Conservation (phyloP, 2,888 invertebrate species). For the Drosophila lutescens region DNA sequence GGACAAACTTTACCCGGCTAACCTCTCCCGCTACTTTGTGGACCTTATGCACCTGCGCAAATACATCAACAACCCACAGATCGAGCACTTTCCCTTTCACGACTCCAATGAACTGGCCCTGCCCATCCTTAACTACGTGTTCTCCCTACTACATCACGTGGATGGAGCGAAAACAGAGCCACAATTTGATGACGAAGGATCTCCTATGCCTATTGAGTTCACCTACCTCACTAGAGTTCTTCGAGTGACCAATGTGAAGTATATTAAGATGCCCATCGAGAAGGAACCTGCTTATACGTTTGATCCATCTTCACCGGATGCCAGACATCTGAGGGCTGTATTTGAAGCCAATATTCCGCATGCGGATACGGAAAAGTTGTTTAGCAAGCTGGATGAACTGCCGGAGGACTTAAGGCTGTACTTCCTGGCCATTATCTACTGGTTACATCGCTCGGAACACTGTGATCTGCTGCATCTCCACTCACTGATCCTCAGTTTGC, state of each 20-base stretch:
- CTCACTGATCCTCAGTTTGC: conserved; percentile 78
- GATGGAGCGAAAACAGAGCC: conserved; percentile 56
- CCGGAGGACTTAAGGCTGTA: conserved; percentile 80
- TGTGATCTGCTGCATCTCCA: conserved; percentile 80
- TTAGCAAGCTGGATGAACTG: conserved; percentile 66
- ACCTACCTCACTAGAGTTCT: conserved; percentile 82
- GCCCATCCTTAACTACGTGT: conserved; percentile 87
- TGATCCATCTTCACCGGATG: conserved; percentile 69
- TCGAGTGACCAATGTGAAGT: conserved; percentile 81
- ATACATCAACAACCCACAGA: conserved; percentile 89
- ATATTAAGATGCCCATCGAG: conserved; percentile 69
- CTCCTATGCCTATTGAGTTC: conserved; percentile 60
- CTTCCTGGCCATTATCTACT: conserved; percentile 81
- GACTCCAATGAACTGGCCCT: conserved; percentile 87
- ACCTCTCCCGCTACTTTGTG: conserved; percentile 88
- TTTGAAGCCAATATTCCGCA: conserved; percentile 65
- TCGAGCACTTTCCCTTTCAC: conserved; percentile 88
- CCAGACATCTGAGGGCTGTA: conserved; percentile 66
- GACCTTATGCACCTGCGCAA: conserved; percentile 88
- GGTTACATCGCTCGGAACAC: conserved; percentile 80
- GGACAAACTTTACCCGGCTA: conserved; percentile 86
- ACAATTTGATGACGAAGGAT: conserved; percentile 48
- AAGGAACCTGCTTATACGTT: conserved; percentile 52
- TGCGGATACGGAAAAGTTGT: conserved; percentile 61
- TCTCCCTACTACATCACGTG: conserved; percentile 83